Conservation (phyloP, 1,140 invertebrate species). For the Polypedilum pembai region DNA sequence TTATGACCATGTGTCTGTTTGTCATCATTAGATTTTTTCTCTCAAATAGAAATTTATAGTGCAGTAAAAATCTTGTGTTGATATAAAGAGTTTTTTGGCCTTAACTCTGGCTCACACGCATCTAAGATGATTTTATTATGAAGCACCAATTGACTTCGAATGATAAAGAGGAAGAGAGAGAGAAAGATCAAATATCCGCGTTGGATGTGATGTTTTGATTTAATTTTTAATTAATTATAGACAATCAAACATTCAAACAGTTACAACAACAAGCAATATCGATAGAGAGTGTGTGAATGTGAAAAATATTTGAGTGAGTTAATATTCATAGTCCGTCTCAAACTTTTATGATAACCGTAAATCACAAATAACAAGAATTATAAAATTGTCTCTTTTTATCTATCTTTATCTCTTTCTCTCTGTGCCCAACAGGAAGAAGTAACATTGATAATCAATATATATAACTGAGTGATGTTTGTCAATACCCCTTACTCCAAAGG, state of each 20-base stretch:
- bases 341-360: background rate
- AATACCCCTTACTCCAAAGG: too few relatives aligned
- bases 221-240: constrained; percentile 20
- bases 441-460: too few relatives aligned
- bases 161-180: background rate
- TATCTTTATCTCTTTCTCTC: too few relatives aligned
- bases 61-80: too few relatives aligned
- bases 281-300: background rate
- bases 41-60: too few relatives aligned
- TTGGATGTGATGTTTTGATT: constrained; percentile 6
- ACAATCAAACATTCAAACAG: constrained; percentile 5
- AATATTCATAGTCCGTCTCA: constrained; percentile 12
- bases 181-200: background rate
- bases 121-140: background rate
- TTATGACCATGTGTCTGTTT: too few relatives aligned
- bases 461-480: too few relatives aligned
- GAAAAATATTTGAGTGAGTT: background rate
- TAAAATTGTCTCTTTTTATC: background rate
- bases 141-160: background rate
- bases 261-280: background rate
- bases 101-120: background rate
- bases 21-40: too few relatives aligned
- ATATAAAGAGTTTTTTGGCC: too few relatives aligned
- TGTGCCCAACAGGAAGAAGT: too few relatives aligned
- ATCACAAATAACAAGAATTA: constrained; percentile 4